These are phyloP conservation scores for Dolichoris vasculosae DNA, from an alignment of 1,140 invertebrate genomes.

Conservation along the genomic window DNA sequence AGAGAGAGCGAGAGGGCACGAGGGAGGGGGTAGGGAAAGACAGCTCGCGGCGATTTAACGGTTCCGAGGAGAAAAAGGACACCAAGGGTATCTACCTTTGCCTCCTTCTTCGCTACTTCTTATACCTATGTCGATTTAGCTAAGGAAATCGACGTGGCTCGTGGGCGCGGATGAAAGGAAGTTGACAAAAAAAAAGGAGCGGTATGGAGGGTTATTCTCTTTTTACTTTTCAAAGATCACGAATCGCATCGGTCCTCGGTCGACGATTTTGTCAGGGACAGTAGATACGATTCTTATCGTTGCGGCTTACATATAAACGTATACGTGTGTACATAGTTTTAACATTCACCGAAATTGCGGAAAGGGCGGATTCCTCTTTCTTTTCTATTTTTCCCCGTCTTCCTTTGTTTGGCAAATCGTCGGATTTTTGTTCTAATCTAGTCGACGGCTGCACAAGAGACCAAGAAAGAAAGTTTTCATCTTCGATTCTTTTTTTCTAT, in stretches of 20 bases:
- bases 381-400: neutral
- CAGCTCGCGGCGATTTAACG: constrained; percentile 38
- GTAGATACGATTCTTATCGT: constrained; percentile 45
- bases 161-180: constrained; percentile 42
- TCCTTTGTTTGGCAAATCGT: constrained; percentile 35
- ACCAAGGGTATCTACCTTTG: constrained; percentile 6
- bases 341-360: constrained; percentile 35
- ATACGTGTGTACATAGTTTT: neutral
- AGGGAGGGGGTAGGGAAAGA: neutral
- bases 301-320: constrained; percentile 1
- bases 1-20: neutral
- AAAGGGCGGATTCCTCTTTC: constrained; percentile 22
- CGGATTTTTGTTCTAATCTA: constrained; percentile 36
- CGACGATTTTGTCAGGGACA: constrained; percentile 16
- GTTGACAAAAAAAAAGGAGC: constrained; percentile 22
- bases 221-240: constrained; percentile 23
- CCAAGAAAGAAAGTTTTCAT: neutral
- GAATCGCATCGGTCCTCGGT: neutral
- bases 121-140: constrained; percentile 24
- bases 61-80: constrained; percentile 39
- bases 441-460: neutral
- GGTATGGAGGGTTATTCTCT: neutral
- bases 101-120: constrained; percentile 2
- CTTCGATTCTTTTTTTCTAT: neutral
- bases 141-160: constrained; percentile 42